Conservation (phyloP, 2,888 invertebrate species). For the Coremacera marginata region DNA sequence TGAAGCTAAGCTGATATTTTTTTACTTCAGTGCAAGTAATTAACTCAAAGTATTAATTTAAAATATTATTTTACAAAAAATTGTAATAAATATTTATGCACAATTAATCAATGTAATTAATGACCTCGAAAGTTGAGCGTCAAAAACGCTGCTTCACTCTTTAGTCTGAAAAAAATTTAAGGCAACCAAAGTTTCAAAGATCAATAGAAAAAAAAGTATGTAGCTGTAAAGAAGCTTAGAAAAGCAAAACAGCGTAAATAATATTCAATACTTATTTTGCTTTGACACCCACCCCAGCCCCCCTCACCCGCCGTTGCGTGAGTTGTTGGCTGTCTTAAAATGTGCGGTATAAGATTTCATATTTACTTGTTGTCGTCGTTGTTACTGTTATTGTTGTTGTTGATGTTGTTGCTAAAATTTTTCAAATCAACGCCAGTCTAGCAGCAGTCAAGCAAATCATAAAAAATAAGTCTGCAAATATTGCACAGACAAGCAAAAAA, state of each 20-base stretch:
- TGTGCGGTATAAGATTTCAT: neutral
- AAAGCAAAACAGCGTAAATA: too few species aligned
- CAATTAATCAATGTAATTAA: neutral
- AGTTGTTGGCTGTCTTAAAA: neutral
- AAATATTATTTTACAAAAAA: neutral
- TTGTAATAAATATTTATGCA: neutral
- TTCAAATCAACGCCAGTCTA: conserved; percentile 32
- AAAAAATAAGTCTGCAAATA: conserved; percentile 32
- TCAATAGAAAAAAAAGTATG: too few species aligned
- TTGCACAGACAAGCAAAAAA: neutral
- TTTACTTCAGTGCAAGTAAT: too few species aligned
- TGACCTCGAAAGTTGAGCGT: neutral
- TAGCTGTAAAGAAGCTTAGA: too few species aligned
- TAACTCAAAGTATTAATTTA: too few species aligned
- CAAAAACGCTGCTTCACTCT: neutral
- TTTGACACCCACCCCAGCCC: too few species aligned
- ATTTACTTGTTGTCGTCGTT: neutral
- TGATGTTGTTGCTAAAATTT: conserved; percentile 11
- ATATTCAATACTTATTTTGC: too few species aligned
- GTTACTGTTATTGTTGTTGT: conserved; percentile 12
- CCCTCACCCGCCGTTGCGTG: too few species aligned
- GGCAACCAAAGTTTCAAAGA: neutral
- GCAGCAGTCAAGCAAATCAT: conserved; percentile 37
- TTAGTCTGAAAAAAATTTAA: neutral
- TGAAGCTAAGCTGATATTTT: too few species aligned